phyloP scores from a whole-genome alignment of 2,888 invertebrate genomes.

The Orthonevra nobilis region DNA sequence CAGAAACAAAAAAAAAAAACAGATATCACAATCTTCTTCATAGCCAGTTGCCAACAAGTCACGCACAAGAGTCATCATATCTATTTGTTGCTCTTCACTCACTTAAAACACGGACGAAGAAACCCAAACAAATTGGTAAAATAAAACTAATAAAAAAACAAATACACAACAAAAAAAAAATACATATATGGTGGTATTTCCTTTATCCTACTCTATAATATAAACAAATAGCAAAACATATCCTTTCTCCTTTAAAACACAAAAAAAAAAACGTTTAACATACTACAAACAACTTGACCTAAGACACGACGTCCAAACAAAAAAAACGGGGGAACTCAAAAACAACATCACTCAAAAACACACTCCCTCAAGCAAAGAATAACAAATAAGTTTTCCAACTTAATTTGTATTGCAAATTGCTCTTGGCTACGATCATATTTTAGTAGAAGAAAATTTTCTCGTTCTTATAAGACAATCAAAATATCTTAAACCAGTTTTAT shows the following conservation, averaged over 20 bases:
- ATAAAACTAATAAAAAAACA: conserved; percentile 23
- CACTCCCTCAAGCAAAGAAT: conserved; percentile 3
- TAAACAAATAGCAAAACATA: conserved; percentile 1
- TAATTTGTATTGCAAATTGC: conserved; percentile 23
- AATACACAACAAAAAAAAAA: conserved; percentile 30
- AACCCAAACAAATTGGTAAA: conserved; percentile 67
- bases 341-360: too few relatives aligned
- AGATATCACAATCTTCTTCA: conserved; percentile 21
- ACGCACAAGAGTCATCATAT: conserved; percentile 21
- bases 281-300: conserved; percentile 37
- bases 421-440: conserved; percentile 53
- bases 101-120: conserved; percentile 57
- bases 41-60: conserved; percentile 12
- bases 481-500: conserved; percentile 29
- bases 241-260: conserved; percentile 15
- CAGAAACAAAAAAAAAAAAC: too few relatives aligned
- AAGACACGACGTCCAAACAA: conserved; percentile 39
- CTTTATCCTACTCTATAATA: conserved; percentile 17
- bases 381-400: background rate
- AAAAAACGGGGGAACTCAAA: conserved; percentile 24
- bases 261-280: conserved; percentile 54
- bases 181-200: conserved; percentile 61
- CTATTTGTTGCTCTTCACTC: conserved; percentile 41
- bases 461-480: conserved; percentile 35
- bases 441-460: conserved; percentile 7